Percentiles rank a stretch among this genome's conserved stretches.
Evolutionary conservation across 1,140 invertebrate species (phyloP).

Genomic region (Lepidurus couesii): DNA sequence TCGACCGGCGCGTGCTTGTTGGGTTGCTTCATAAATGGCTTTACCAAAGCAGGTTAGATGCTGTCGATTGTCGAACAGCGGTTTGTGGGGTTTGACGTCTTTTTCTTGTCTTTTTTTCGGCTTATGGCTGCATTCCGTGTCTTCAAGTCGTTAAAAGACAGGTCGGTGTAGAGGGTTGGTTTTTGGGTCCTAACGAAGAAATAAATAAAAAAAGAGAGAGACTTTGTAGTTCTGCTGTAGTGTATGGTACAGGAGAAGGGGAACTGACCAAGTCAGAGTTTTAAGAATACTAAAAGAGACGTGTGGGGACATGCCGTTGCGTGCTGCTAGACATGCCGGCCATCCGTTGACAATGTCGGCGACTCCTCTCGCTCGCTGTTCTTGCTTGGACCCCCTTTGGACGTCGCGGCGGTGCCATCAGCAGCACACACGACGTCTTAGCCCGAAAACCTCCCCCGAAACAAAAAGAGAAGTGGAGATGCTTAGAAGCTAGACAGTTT

Average conservation of each 20-base stretch:
- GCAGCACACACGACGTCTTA: background rate
- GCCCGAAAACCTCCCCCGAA: background rate
- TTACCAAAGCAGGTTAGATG: background rate
- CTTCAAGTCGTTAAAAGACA: background rate
- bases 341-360: background rate
- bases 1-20: background rate
- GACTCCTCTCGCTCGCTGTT: background rate
- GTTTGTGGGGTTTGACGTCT: background rate
- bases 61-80: slow-evolving; percentile 17
- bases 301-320: background rate
- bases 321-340: background rate
- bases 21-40: slow-evolving; percentile 13
- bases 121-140: background rate
- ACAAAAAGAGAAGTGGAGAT: background rate
- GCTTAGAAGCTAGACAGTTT: background rate
- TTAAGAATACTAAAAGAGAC: background rate
- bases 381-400: background rate
- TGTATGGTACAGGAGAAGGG: background rate
- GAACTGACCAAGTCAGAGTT: background rate
- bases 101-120: background rate
- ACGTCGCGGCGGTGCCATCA: background rate
- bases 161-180: background rate
- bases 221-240: background rate
- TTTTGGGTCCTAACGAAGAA: background rate
- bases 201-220: background rate